A percentile compares a stretch with the other conserved stretches of the same genome.
Conservation (phyloP, 2,113 vertebrate species). For the Lipophrys pholis region DNA sequence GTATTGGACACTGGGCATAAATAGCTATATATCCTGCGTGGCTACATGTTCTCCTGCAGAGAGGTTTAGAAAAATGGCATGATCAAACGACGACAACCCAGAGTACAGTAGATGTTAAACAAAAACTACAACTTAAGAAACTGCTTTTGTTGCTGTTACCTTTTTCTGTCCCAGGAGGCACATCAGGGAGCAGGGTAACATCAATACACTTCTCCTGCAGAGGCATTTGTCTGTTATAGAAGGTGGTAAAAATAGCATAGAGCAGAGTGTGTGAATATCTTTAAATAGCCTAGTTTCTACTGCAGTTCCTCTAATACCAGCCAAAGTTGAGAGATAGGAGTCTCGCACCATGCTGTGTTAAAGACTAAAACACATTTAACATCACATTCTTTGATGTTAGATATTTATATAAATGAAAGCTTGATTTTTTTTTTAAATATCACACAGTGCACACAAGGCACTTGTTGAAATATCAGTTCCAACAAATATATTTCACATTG, state of each 20-base stretch:
- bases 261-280: slow-evolving; percentile 4
- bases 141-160: neutral
- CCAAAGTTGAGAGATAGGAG: slow-evolving; percentile 13
- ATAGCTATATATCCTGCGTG: neutral
- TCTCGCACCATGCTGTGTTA: slow-evolving; percentile 1
- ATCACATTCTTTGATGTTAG: neutral
- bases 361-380: slow-evolving; percentile 6
- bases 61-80: neutral
- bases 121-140: slow-evolving; percentile 10
- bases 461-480: too few relatives aligned
- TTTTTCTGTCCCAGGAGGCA: slow-evolving; percentile 21
- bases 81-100: neutral
- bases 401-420: neutral
- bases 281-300: slow-evolving; percentile 22
- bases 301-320: slow-evolving; percentile 1
- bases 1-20: neutral
- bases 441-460: too few relatives aligned
- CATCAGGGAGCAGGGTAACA: slow-evolving; percentile 9
- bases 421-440: too few relatives aligned
- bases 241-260: slow-evolving; percentile 26
- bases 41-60: neutral
- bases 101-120: slow-evolving; percentile 8
- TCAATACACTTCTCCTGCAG: slow-evolving; percentile 12
- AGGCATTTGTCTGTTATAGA: slow-evolving; percentile 34
- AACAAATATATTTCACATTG: too few relatives aligned